Evolutionary conservation across 2,888 invertebrate genomes (phyloP), one percentile per base, ranked within the genome.

Genomic region (Endomychus coccineus): DNA sequence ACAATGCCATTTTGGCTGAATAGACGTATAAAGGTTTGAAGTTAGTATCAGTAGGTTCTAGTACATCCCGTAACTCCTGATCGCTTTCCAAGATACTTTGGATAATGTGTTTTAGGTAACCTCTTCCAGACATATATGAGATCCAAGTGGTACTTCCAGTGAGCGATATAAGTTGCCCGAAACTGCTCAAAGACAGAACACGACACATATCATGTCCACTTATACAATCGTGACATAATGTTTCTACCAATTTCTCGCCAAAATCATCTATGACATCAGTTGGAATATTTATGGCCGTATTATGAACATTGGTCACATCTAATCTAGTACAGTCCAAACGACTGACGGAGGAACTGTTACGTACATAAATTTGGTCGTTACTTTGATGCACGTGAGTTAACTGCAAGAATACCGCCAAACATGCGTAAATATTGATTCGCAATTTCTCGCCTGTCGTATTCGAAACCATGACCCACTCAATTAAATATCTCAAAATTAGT

Each of bases 201-300:
- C 88, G 80, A 55, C 88, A 88, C 7, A 94, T 82, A 50, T 91
- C 88, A 56, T 90, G 89, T 0, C 89, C 89, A 1, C 86, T 83
- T 6, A 86, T 83, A 40, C 86, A 86, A 64, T 94, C 92, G 34
- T 86, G 79, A 49, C 90, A 89, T 34, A 92, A 64, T 19, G 80
- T 79, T 49, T 86, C 81, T 58, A 89, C 80, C 28, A 92, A 62
- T 54, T 81, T 80, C 45, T 87, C 85, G 0, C 90, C 89, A 49
- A 86, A 88, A 3, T 78, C 74, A 11, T 75, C 71, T 14, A 90
- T 71, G 0, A 80, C 74, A 44, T 78, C 75, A 12, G 77, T 67
- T 2, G 78, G 57, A 25, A 62, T 52, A 22, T 68, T 42, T 14
- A 71, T 69, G 36, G 66, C 68, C 37, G 66, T 68, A 17, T 68